Evolutionary conservation across 2,888 invertebrate species (phyloP).

Genomic region (Smittia aterrima): DNA sequence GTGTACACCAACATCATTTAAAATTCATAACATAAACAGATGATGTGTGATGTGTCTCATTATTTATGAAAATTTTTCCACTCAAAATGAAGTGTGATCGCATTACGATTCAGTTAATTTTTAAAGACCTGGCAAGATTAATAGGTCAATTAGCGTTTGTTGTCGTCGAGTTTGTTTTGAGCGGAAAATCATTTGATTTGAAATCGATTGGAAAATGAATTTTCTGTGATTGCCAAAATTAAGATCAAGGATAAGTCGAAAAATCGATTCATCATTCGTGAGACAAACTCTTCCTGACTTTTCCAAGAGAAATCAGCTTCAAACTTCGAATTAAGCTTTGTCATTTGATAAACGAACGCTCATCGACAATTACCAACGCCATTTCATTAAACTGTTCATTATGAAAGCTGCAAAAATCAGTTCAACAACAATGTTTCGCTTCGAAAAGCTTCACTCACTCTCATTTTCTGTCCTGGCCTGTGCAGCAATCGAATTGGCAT

Average conservation of each 20-base stretch:
- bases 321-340: neutral
- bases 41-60: slow-evolving; percentile 40
- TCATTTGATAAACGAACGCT: neutral
- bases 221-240: slow-evolving; percentile 13
- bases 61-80: slow-evolving; percentile 37
- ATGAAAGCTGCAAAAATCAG: neutral
- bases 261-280: neutral
- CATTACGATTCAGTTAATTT: slow-evolving; percentile 37
- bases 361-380: neutral
- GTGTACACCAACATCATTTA: slow-evolving; percentile 28
- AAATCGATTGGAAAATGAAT: neutral
- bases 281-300: too few species aligned
- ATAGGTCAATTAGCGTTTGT: slow-evolving; percentile 32
- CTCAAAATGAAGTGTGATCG: slow-evolving; percentile 35
- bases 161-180: neutral
- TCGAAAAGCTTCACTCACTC: neutral
- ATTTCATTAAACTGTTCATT: slow-evolving; percentile 9
- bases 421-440: neutral
- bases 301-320: neutral
- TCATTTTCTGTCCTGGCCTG: neutral
- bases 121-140: slow-evolving; percentile 31
- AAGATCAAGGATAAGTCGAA: slow-evolving; percentile 12
- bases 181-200: neutral
- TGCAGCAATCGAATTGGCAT: neutral
- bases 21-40: slow-evolving; percentile 42